Conservation (phyloP, 2,113 vertebrate species). For the Tragelaphus buxtoni region DNA sequence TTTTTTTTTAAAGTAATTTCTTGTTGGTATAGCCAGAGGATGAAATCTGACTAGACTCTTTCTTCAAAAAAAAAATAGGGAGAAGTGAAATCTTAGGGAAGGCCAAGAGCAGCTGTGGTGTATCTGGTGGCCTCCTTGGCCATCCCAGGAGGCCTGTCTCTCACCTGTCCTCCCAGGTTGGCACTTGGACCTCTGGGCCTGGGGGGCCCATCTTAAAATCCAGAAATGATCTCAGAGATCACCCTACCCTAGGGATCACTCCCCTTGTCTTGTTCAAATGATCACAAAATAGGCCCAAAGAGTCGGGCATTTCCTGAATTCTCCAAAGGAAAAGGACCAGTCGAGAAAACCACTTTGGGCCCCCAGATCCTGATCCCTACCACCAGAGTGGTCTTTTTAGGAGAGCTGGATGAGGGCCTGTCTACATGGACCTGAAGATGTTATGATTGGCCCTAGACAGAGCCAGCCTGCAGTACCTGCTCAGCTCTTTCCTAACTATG, state of each 20-base stretch:
- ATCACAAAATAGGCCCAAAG: not conserved
- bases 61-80: not conserved
- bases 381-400: not conserved
- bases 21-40: conserved; percentile 55
- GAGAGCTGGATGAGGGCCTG: not conserved
- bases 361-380: not conserved
- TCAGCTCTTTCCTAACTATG: not conserved
- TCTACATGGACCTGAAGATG: rapidly evolving
- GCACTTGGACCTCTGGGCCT: not conserved
- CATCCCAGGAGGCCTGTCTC: not conserved
- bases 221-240: not conserved
- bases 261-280: not conserved
- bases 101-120: not conserved
- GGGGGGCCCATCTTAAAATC: not conserved
- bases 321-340: not conserved
- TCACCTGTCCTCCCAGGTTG: not conserved
- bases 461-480: not conserved
- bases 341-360: not conserved
- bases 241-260: not conserved
- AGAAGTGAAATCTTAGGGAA: not conserved
- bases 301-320: not conserved
- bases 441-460: no score
- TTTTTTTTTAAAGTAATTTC: conserved; percentile 13
- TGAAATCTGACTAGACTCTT: conserved; percentile 56
- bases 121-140: not conserved